Evolutionary conservation across 1,140 invertebrate genomes (phyloP).

Genomic region (Ridgeia piscesae): DNA sequence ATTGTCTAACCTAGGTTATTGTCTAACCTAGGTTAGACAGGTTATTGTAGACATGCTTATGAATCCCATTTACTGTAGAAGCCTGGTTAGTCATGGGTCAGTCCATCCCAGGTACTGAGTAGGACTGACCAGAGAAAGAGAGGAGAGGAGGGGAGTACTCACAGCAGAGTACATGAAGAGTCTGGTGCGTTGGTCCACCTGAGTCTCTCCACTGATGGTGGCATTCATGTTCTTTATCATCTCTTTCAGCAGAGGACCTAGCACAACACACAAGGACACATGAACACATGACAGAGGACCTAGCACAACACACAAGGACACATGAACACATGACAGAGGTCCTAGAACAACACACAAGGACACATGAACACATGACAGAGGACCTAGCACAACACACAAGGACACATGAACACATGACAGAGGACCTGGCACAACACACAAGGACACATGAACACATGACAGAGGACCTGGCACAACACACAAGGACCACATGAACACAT

Average conservation of each 20-base stretch:
- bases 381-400: not conserved
- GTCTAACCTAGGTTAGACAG: too few species aligned
- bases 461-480: not conserved
- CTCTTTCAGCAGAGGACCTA: not conserved
- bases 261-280: not conserved
- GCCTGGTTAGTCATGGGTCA: too few species aligned
- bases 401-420: not conserved
- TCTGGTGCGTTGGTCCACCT: not conserved
- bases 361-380: not conserved
- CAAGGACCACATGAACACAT: not conserved
- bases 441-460: not conserved
- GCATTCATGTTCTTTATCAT: conserved; percentile 6
- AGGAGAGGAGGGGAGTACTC: not conserved
- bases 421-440: not conserved
- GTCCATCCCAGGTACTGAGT: too few species aligned
- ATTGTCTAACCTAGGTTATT: too few species aligned
- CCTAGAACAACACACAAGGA: not conserved
- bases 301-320: not conserved
- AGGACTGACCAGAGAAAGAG: too few species aligned
- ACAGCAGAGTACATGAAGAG: not conserved
- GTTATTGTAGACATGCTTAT: too few species aligned
- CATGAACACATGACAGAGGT: not conserved
- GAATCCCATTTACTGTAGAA: too few species aligned
- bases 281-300: not conserved
- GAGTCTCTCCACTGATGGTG: not conserved